Percentiles rank a stretch among this genome's conserved stretches.
phyloP scores from a whole-genome alignment of 1,140 invertebrate genomes.

The honey bee (Apis mellifera) region Amel_HAv3.1 CM009941.2:8742501-8743000 shows the following conservation, averaged over 20 bases:
- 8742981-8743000: neutral
- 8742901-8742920: neutral
- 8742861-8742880: neutral
- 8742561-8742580: too few species aligned
- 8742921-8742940: neutral
- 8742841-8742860: neutral
- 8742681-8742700: neutral
- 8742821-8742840: slow-evolving; percentile 1
- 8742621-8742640: neutral
- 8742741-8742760: neutral
- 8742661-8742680: too few species aligned
- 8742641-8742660: neutral
- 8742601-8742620: neutral
- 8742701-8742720: neutral
- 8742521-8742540: too few species aligned
- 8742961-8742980: neutral
- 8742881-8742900: neutral
- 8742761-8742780: neutral
- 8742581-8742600: neutral
- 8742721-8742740: neutral
- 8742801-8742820: slow-evolving; percentile 3
- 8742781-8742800: slow-evolving; percentile 8
- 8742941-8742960: neutral
- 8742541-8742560: too few species aligned
- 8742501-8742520: too few species aligned